A percentile compares a stretch with the other conserved stretches of the same genome.
Conservation (phyloP, 1,140 invertebrate species). For the Proales similis region DNA sequence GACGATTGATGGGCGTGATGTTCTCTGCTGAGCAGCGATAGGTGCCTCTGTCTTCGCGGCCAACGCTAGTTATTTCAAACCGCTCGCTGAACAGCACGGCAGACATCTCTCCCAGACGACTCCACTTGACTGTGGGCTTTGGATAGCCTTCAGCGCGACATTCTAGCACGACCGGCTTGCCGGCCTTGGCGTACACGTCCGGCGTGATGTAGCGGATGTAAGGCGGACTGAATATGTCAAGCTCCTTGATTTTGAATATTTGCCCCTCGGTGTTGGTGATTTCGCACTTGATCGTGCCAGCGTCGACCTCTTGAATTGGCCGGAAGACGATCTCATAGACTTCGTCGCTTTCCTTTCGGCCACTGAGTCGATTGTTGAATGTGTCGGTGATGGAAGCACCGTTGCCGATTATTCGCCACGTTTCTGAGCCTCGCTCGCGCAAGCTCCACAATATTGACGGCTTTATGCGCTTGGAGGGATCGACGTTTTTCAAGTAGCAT, state of each 20-base stretch:
- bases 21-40: constrained; percentile 29
- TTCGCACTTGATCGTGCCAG: constrained; percentile 34
- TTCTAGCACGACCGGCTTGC: constrained; percentile 14
- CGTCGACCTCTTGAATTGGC: constrained; percentile 25
- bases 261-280: constrained; percentile 34
- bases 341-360: constrained; percentile 37
- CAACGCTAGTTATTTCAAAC: constrained; percentile 31
- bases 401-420: constrained; percentile 31
- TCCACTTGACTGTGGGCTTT: constrained; percentile 33
- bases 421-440: neutral
- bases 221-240: constrained; percentile 27
- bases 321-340: constrained; percentile 34
- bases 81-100: constrained; percentile 15
- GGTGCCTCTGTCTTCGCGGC: constrained; percentile 27
- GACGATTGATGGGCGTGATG: constrained; percentile 21
- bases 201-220: constrained; percentile 30
- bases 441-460: constrained; percentile 34
- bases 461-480: constrained; percentile 29
- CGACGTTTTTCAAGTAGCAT: constrained; percentile 35
- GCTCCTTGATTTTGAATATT: neutral
- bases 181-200: neutral
- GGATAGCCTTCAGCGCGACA: constrained; percentile 30
- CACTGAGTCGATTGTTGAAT: constrained; percentile 24
- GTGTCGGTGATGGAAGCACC: constrained; percentile 35
- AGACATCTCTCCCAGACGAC: constrained; percentile 16